Conservation (phyloP, 1,140 invertebrate genomes). For the Bombus confusus region DNA sequence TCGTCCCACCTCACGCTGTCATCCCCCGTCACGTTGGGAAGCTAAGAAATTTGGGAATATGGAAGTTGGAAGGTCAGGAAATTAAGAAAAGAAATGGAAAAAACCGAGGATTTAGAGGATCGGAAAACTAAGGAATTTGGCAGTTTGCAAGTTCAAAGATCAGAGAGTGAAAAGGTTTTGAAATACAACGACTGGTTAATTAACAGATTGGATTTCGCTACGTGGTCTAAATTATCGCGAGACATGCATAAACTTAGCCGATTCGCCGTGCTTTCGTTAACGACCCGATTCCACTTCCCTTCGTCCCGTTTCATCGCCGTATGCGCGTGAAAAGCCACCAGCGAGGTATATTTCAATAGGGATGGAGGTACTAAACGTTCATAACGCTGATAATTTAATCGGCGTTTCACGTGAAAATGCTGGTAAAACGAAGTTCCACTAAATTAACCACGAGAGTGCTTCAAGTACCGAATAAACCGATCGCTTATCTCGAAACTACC, state of each 20-base stretch:
- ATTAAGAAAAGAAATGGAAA: no score
- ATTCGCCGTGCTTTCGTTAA: background rate
- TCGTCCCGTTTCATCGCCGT: background rate
- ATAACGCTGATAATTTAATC: background rate
- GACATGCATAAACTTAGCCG: background rate
- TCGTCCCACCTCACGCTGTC: no score
- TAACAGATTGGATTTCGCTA: background rate
- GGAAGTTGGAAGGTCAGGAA: no score
- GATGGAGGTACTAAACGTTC: background rate
- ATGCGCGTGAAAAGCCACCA: background rate
- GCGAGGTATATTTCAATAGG: background rate
- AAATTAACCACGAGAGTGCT: background rate
- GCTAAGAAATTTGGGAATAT: no score
- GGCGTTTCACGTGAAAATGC: background rate
- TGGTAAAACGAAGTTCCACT: background rate
- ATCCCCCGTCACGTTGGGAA: no score
- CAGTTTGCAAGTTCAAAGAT: background rate
- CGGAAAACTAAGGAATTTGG: no score
- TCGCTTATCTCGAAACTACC: background rate
- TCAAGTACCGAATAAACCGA: conserved; percentile 5
- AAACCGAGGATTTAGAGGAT: no score
- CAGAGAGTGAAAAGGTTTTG: no score
- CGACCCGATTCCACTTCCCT: no score
- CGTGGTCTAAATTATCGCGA: background rate
- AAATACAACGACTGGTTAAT: no score